These are phyloP conservation scores for Carassius gibelio DNA, from an alignment of 2,113 vertebrate genomes.

Conservation along the genomic window DNA sequence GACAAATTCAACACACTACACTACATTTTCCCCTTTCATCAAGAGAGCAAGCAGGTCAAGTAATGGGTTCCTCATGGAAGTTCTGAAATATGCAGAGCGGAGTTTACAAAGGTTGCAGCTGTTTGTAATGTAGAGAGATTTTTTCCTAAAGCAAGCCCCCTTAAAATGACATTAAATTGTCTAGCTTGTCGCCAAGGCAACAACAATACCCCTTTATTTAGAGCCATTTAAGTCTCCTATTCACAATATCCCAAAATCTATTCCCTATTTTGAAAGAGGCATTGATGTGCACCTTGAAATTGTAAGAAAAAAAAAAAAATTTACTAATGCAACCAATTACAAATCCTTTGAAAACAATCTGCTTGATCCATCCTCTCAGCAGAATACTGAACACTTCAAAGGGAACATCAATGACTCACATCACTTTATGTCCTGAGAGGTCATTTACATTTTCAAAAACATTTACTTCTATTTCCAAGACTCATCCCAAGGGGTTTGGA, in stretches of 20 bases:
- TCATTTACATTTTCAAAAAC: conserved; percentile 29
- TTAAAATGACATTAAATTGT: conserved; percentile 75
- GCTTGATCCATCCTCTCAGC: conserved; percentile 2
- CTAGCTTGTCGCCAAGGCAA: conserved; percentile 75
- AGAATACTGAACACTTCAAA: conserved; percentile 31
- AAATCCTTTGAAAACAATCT: conserved; percentile 22
- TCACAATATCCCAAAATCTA: background rate
- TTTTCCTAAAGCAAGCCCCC: conserved; percentile 58
- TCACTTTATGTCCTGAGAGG: background rate
- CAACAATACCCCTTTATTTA: conserved; percentile 76
- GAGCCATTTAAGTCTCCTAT: conserved; percentile 58
- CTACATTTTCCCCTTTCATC: background rate
- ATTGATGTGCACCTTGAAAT: background rate
- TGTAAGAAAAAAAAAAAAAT: background rate
- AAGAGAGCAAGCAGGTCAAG: background rate
- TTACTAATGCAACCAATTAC: conserved; percentile 26
- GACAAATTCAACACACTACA: background rate
- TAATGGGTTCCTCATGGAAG: background rate
- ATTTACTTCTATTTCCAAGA: conserved; percentile 11
- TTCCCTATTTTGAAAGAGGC: background rate
- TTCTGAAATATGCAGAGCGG: background rate
- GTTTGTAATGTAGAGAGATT: background rate
- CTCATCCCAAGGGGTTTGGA: background rate
- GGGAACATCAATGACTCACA: conserved; percentile 31
- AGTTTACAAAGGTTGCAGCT: background rate